Evolutionary conservation across 2,888 invertebrate genomes (phyloP).

Genomic region (Morpho helenor): DNA sequence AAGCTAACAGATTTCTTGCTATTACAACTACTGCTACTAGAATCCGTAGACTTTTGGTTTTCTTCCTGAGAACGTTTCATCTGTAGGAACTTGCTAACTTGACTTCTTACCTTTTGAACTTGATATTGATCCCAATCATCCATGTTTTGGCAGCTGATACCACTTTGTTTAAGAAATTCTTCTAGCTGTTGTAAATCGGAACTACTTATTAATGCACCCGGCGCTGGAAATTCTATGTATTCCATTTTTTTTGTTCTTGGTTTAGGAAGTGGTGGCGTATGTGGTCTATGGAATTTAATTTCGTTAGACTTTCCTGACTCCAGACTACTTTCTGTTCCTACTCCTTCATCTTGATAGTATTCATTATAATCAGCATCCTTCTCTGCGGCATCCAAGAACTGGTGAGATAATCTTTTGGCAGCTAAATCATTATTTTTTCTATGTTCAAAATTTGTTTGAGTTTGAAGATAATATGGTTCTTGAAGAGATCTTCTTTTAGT

Average conservation of each 20-base stretch:
- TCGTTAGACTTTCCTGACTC: conserved; percentile 79
- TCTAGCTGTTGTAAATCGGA: conserved; percentile 84
- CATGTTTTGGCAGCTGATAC: conserved; percentile 83
- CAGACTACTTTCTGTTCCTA: conserved; percentile 79
- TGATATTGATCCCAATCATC: conserved; percentile 85
- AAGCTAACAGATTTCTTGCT: conserved; percentile 89
- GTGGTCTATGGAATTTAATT: conserved; percentile 68
- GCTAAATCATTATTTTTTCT: conserved; percentile 76
- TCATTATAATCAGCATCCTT: conserved; percentile 76
- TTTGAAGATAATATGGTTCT: conserved; percentile 83
- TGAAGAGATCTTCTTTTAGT: conserved; percentile 86
- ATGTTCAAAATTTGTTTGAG: conserved; percentile 64
- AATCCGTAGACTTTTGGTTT: conserved; percentile 78
- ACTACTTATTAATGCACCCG: conserved; percentile 75
- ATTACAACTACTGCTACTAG: conserved; percentile 78
- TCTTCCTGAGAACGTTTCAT: conserved; percentile 85
- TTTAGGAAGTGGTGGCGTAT: conserved; percentile 75
- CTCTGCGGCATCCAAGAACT: conserved; percentile 73
- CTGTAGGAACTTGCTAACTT: conserved; percentile 85
- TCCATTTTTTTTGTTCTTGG: conserved; percentile 70
- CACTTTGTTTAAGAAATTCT: conserved; percentile 85
- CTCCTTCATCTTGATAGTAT: conserved; percentile 81
- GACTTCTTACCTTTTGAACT: conserved; percentile 83
- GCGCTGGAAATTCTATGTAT: conserved; percentile 71
- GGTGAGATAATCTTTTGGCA: conserved; percentile 72